Evolutionary conservation across 1,140 invertebrate genomes (phyloP).

Genomic region (Saxidomus purpurata): DNA sequence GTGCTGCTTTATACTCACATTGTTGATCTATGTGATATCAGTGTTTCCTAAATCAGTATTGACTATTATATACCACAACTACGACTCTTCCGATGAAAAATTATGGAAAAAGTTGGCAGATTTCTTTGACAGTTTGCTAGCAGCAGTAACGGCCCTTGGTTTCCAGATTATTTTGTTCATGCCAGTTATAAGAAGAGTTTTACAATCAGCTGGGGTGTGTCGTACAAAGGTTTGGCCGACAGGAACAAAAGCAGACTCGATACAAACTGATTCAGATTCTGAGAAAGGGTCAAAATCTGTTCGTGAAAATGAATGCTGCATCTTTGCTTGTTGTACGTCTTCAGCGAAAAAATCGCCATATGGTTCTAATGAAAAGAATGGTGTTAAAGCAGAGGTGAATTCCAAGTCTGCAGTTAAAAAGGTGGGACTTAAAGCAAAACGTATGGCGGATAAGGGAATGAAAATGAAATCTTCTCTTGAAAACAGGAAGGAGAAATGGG

Average conservation of each 20-base stretch:
- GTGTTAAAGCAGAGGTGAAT: neutral
- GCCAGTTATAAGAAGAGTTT: neutral
- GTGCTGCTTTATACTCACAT: slow-evolving; percentile 20
- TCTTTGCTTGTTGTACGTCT: neutral
- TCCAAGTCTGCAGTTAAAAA: neutral
- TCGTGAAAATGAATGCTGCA: too few relatives aligned
- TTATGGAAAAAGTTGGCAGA: neutral
- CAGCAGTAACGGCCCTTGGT: neutral
- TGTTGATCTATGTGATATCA: slow-evolving; percentile 7
- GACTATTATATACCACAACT: slow-evolving; percentile 1
- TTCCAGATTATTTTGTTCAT: slow-evolving; percentile 45
- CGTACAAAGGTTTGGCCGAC: neutral
- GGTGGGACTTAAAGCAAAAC: neutral
- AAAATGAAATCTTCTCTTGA: slow-evolving; percentile 7
- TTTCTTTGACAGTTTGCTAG: slow-evolving; percentile 2
- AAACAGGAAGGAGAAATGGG: neutral
- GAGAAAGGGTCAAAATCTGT: neutral
- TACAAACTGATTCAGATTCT: neutral
- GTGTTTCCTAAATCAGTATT: slow-evolving; percentile 35
- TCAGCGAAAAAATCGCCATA: neutral
- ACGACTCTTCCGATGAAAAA: neutral
- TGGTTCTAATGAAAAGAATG: neutral
- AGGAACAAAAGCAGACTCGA: neutral
- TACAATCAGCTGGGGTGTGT: slow-evolving; percentile 14
- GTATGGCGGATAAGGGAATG: neutral